A percentile compares a stretch with the other conserved stretches of the same genome.
phyloP scores from a whole-genome alignment of 2,797 vertebrate genomes.

The Sebastes itinus region DNA sequence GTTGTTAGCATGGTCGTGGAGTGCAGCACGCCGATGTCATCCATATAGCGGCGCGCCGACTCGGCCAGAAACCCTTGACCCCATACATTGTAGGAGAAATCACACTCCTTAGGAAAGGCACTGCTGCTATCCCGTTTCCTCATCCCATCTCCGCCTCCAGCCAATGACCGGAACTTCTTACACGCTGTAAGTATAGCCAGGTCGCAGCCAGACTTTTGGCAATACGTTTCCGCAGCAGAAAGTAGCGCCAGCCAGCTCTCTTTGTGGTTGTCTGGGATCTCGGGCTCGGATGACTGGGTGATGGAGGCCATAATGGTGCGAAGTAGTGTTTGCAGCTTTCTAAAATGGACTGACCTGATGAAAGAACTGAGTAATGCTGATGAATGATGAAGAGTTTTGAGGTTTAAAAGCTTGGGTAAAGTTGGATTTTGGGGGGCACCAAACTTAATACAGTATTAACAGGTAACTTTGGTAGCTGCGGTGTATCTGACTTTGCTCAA shows the following conservation, averaged over 20 bases:
- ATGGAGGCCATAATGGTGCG: conserved; percentile 80
- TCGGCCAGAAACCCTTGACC: conserved; percentile 89
- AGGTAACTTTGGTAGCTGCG: conserved; percentile 36
- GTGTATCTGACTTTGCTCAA: conserved; percentile 15
- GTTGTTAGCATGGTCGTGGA: conserved; percentile 84
- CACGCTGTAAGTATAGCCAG: conserved; percentile 89
- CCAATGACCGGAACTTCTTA: conserved; percentile 76
- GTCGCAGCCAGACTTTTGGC: conserved; percentile 90
- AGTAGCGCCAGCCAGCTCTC: conserved; percentile 91
- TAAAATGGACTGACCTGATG: neutral
- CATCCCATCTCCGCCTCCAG: conserved; percentile 54
- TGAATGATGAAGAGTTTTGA: neutral
- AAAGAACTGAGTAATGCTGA: conserved; percentile 19
- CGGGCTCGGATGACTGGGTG: conserved; percentile 72
- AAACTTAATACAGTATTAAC: neutral
- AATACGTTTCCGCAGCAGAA: conserved; percentile 86
- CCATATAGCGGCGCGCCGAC: conserved; percentile 87
- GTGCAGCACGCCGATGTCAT: conserved; percentile 91
- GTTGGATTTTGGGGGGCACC: neutral
- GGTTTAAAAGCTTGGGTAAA: neutral
- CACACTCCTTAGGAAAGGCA: conserved; percentile 68
- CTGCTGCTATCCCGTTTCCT: conserved; percentile 70
- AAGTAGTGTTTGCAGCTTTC: conserved; percentile 11
- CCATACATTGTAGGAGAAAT: conserved; percentile 86
- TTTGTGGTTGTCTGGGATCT: conserved; percentile 90